These are phyloP conservation scores for Beris morrisii DNA, from an alignment of 2,888 invertebrate species.

Conservation along the genomic window DNA sequence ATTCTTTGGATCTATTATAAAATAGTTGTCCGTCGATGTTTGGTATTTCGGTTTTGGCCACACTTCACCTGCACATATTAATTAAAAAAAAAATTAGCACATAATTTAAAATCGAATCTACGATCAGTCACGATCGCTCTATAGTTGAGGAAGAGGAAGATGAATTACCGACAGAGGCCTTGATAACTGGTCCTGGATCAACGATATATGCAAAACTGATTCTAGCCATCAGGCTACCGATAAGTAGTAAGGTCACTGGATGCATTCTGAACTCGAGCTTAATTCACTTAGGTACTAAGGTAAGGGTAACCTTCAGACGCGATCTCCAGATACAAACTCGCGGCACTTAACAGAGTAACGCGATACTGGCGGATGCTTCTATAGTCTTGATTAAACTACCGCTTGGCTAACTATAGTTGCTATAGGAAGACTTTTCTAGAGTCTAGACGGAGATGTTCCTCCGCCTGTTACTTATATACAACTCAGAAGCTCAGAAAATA, in stretches of 20 bases:
- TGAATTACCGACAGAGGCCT: constrained; percentile 41
- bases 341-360: too few species aligned
- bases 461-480: too few species aligned
- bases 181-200: constrained; percentile 51
- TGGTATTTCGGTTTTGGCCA: constrained; percentile 70
- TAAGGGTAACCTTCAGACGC: too few species aligned
- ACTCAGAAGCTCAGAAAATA: too few species aligned
- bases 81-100: constrained; percentile 8
- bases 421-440: too few species aligned
- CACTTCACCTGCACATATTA: constrained; percentile 59
- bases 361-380: too few species aligned
- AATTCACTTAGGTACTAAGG: too few species aligned
- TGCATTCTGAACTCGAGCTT: too few species aligned
- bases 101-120: neutral
- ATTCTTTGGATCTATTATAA: constrained; percentile 57
- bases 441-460: too few species aligned
- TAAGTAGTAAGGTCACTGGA: neutral
- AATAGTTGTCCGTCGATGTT: constrained; percentile 55
- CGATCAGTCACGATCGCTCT: constrained; percentile 3
- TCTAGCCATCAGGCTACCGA: neutral
- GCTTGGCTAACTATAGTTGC: too few species aligned
- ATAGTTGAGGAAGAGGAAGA: constrained; percentile 6
- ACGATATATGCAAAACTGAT: constrained; percentile 40
- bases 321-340: too few species aligned
- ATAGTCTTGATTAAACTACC: too few species aligned